These are phyloP conservation scores for Clamator glandarius DNA, from an alignment of 2,797 vertebrate species.

Conservation along the genomic window DNA sequence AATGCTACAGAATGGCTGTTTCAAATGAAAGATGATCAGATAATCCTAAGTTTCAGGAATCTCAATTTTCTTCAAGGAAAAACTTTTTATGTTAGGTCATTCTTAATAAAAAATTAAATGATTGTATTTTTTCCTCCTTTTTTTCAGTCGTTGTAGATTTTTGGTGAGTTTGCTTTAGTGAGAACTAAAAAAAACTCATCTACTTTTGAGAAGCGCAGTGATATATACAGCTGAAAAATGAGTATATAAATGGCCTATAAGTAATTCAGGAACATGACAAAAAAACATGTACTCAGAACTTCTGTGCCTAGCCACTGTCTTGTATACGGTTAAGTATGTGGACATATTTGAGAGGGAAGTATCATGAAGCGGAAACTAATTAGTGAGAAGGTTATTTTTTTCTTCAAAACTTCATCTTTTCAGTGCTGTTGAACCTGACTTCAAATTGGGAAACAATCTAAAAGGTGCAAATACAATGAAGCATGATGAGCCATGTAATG, in stretches of 20 bases:
- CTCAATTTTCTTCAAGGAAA: background rate
- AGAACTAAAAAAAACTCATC: background rate
- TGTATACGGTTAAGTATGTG: background rate
- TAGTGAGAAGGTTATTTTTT: background rate
- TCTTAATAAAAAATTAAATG: background rate
- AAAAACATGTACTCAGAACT: background rate
- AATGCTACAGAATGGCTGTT: background rate
- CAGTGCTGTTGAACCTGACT: background rate
- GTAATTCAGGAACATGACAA: background rate
- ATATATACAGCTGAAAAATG: background rate
- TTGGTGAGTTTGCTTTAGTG: background rate
- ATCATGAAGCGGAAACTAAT: background rate
- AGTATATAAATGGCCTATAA: background rate
- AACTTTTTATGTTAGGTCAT: background rate
- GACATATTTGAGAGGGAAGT: background rate
- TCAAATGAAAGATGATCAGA: background rate
- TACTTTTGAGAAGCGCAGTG: background rate
- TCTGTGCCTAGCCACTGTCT: background rate
- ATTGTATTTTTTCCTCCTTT: background rate
- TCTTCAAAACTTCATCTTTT: background rate
- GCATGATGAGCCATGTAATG: background rate
- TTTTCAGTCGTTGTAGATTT: background rate
- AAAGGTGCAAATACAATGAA: constrained; percentile 24
- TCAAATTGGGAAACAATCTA: background rate
- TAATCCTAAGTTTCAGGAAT: background rate